Evolutionary conservation across 2,888 invertebrate species (phyloP).

Genomic region (Dicycla oo): DNA sequence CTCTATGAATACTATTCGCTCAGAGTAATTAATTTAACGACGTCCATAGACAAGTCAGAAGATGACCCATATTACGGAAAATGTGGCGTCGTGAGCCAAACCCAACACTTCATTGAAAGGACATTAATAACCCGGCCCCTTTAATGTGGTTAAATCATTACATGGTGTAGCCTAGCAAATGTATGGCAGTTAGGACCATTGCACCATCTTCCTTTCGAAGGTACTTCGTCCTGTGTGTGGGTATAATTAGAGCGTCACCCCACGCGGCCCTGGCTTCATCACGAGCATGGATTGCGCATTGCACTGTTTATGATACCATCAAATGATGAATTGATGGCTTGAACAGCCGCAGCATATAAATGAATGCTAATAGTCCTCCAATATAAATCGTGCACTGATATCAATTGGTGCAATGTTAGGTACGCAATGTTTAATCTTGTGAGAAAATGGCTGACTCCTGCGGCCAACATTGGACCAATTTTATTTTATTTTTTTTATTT

Average conservation of each 20-base stretch:
- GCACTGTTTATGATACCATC: constrained; percentile 43
- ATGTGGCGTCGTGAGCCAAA: neutral
- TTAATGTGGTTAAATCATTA: constrained; percentile 12
- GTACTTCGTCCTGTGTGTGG: constrained; percentile 29
- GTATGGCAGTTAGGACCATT: constrained; percentile 1
- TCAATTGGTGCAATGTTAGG: constrained; percentile 32
- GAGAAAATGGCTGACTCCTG: constrained; percentile 1
- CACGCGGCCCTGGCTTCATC: constrained; percentile 45
- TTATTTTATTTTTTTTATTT: too few relatives aligned
- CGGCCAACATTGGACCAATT: too few relatives aligned
- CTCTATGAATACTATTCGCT: neutral
- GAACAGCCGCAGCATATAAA: constrained; percentile 41
- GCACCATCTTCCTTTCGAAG: constrained; percentile 40
- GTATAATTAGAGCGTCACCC: constrained; percentile 41
- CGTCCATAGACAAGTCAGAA: neutral
- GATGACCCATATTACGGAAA: neutral
- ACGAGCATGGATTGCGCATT: constrained; percentile 51
- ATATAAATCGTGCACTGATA: constrained; percentile 45
- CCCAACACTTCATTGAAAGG: neutral
- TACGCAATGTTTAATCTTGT: constrained; percentile 14
- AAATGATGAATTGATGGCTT: constrained; percentile 40
- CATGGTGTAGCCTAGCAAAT: neutral
- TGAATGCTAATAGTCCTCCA: constrained; percentile 36
- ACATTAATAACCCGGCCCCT: constrained; percentile 11
- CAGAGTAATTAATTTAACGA: neutral